Evolutionary conservation across 2,113 vertebrate genomes (phyloP), one percentile per base, ranked within the genome.

Genomic region (Macheiramphus alcinus): DNA sequence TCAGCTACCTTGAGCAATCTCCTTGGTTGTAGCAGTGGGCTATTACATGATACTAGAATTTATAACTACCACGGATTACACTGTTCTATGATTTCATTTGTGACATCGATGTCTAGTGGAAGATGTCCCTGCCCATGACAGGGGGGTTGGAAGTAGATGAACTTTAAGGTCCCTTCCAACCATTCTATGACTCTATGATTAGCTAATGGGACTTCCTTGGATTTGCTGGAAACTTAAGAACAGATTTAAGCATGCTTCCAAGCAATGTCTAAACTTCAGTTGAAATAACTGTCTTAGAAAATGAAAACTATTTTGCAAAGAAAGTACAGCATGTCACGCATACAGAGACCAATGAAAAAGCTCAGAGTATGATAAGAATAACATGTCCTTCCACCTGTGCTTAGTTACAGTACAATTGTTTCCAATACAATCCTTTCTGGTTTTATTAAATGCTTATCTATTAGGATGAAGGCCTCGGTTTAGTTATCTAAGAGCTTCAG

Each of bases 221-320:
- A 14, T 61, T n/a, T 84, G 32, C 18, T 36, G 63, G 34, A 82
- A 73, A 17, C 15, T n/a, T 68, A 29, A 53, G 29, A 59, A 62
- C 5, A 58, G 16, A 31, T 5, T 9, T 19, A 48, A 78, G 4
- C 20, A 25, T 0, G 2, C 18, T 55, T 72, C 84, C 45, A 67
- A 70, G 32, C 5, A 16, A 18, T 0, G 0, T 3, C 45, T 18
- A 25, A 31, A 19, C 25, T n/a, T 42, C 20, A 15, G 5, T 0
- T 8, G 13, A 48, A 83, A 88, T 0, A 0, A 15, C 2, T 38
- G 3, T 43, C 72, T 80, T 20, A 34, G 16, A 27, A 71, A 88
- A 47, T 16, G 2, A 31, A 11, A 56, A 32, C 18, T 14, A 6
- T 9, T 80, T 45, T 50, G 26, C 38, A 86, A 55, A 25, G 16